Base-by-base conservation (phyloP, 2,113 vertebrate genomes). In the Caranx ignobilis region DNA sequence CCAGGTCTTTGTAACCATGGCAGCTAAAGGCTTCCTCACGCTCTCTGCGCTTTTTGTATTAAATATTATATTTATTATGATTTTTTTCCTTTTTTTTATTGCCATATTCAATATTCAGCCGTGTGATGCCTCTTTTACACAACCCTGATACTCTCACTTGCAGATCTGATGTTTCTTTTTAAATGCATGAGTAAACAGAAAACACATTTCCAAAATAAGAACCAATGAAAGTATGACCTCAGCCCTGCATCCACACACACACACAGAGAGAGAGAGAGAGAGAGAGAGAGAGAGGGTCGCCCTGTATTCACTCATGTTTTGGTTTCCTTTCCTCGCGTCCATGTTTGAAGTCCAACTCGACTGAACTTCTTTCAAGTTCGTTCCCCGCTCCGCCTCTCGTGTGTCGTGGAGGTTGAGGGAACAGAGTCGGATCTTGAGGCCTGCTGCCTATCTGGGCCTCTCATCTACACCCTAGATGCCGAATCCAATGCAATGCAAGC, bases 381-480 rank as follows among this genome's bases (percentile, higher is more conserved):
- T 75, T 80, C 68, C 85, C 73, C 62, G 66, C 86, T 80, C 61
- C 54, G 75, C 31, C 77, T 87, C 75, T 91, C 89, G 26, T 89
- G 88, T 92, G 79, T 71, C 65, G 16, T 47, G 79, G 64, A 81
- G 71, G 89, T 79, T 78, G 70, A 83, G 59, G 87, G 84, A 82
- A 81, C 21, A 6, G 83, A 85, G 81, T 82, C 79, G 89, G 89
- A 26, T 88, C 92, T 84, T 92, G 86, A 88, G 74, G 84, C 80
- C 81, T 62, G 72, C 56, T 81, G 79, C 79, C 79, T 93, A 93
- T 94, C 94, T 87, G 84, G 84, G 65, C 62, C 84, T 93, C 86
- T 87, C 84, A 94, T 94, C 93, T 93, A 77, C 61, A 77, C 84
- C 75, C 84, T 84, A 75, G 87, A 92, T 88, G 82, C 72, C 16